Evolutionary conservation across 2,888 invertebrate genomes (phyloP), one percentile per base, ranked within the genome.

Genomic region (Malthinus flaveolus): DNA sequence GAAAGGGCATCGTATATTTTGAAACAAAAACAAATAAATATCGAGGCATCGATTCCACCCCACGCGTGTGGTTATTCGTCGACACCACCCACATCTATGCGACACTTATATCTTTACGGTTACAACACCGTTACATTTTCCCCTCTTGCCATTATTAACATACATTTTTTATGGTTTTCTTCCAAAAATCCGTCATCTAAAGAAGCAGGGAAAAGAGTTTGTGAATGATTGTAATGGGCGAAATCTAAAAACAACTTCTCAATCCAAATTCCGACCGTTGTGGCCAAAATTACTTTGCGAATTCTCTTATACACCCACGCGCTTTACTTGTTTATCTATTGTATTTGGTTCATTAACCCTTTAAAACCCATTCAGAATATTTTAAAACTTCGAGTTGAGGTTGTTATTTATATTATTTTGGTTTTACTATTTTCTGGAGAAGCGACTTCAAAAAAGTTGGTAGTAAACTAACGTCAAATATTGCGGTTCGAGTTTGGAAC

Each of bases 311-410:
- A 46, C 52, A 12, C 46, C 52, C 52, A 52, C 49, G 35, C 34
- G 45, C 39, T 36, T 55, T 55, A 39, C 39, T 48, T 49, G 36
- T 15, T 45, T 49, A 32, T 15, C 39, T 42, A 42, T 42, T 15
- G 56, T 45, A 56, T 56, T 46, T 56, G 33, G 46, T 50, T 45
- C 49, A 39, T 37, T 51, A 56, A 56, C 50, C 56, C 46, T 50
- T 49, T 32, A 32, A 33, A 36, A 35, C 45, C 37, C 34, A 37
- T 46, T 52, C 45, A 31, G 33, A 46, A 33, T 32, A 34, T 46
- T 45, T 52, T 52, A 52, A 23, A 35, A 31, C 52, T 32, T 45
- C 45, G 44, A 34, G 42, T 42, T 34, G 35, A 32, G 5, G 32
- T 37, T 37, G 37, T 49, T 44, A 51, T 51, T 51, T 49, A 35